Conservation (phyloP, 2,888 invertebrate species). For the Sylvicola cinctus region DNA sequence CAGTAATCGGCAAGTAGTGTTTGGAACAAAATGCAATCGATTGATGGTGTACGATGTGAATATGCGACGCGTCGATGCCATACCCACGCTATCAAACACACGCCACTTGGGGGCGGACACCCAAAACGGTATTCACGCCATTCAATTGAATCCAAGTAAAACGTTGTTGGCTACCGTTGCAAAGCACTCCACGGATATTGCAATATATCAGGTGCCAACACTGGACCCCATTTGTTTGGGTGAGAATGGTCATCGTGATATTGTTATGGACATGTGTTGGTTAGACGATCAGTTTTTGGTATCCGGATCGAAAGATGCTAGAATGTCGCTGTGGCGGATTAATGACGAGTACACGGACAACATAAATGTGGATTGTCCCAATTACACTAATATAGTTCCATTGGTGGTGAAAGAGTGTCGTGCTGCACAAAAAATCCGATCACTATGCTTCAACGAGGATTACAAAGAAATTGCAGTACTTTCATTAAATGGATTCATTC, state of each 20-base stretch:
- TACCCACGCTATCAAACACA: constrained; percentile 61
- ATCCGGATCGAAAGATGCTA: constrained; percentile 81
- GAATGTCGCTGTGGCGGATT: constrained; percentile 76
- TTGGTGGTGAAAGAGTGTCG: constrained; percentile 56
- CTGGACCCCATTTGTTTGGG: constrained; percentile 87
- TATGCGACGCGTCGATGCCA: constrained; percentile 67
- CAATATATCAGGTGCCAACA: constrained; percentile 72
- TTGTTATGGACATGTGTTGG: constrained; percentile 63
- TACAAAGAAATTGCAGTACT: constrained; percentile 78
- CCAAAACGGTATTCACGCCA: constrained; percentile 81
- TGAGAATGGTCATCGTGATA: constrained; percentile 76
- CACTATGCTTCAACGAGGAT: constrained; percentile 67
- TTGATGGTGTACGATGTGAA: constrained; percentile 82
- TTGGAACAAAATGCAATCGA: constrained; percentile 93
- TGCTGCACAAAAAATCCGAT: constrained; percentile 57
- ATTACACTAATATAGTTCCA: constrained; percentile 37
- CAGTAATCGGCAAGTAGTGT: constrained; percentile 82
- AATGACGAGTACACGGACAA: constrained; percentile 22
- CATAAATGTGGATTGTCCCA: constrained; percentile 15
- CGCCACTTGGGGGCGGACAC: constrained; percentile 27
- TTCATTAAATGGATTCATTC: constrained; percentile 82
- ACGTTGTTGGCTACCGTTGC: constrained; percentile 83
- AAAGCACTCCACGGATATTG: constrained; percentile 79
- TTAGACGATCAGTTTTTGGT: constrained; percentile 89
- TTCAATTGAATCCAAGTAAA: constrained; percentile 83